phyloP scores from a whole-genome alignment of 2,888 invertebrate genomes.

The Hydropsyche betteni region DNA sequence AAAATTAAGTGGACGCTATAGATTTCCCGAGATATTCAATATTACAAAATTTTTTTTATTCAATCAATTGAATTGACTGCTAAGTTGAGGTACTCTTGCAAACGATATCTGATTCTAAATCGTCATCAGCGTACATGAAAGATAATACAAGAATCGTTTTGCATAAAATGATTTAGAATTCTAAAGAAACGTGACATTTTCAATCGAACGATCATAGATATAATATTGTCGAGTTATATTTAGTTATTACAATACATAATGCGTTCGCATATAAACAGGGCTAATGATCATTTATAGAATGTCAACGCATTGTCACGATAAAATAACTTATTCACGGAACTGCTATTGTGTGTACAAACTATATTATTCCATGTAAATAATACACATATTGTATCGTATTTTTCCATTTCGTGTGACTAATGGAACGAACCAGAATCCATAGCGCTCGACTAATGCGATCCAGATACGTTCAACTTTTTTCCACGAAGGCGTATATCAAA shows the following conservation, averaged over 20 bases:
- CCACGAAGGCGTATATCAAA: not conserved
- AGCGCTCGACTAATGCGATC: conserved; percentile 13
- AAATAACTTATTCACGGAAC: conserved; percentile 42
- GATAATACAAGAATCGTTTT: too few relatives aligned
- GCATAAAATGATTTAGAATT: too few relatives aligned
- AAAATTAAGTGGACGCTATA: too few relatives aligned
- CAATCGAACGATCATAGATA: too few relatives aligned
- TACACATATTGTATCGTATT: conserved; percentile 40
- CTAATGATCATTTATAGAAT: conserved; percentile 45
- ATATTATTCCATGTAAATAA: conserved; percentile 41
- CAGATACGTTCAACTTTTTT: conserved; percentile 18
- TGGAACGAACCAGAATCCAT: conserved; percentile 35
- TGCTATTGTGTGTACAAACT: conserved; percentile 41
- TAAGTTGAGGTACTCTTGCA: too few relatives aligned
- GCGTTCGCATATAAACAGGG: conserved; percentile 30
- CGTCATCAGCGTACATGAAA: too few relatives aligned
- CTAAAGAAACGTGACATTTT: too few relatives aligned
- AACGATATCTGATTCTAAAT: too few relatives aligned
- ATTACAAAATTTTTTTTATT: too few relatives aligned
- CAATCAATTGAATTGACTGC: too few relatives aligned
- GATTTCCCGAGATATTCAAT: too few relatives aligned
- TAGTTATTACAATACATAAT: conserved; percentile 2
- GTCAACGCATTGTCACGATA: conserved; percentile 46
- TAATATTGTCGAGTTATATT: too few relatives aligned
- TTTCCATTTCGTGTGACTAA: conserved; percentile 42